phyloP scores from a whole-genome alignment of 2,797 vertebrate species.

The Acrocephalus scirpaceus region DNA sequence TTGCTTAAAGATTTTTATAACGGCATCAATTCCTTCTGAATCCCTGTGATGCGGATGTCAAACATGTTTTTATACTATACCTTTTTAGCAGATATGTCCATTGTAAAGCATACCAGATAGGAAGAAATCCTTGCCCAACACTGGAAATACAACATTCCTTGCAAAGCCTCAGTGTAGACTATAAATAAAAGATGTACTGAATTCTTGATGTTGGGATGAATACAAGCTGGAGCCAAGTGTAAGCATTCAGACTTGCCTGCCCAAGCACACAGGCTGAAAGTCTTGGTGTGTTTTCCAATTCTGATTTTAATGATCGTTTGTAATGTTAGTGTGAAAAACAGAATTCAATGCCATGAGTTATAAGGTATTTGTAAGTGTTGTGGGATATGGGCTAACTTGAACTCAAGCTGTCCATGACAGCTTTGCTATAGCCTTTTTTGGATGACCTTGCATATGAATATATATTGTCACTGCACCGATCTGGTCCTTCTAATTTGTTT shows the following conservation, averaged over 20 bases:
- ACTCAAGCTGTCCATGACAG: background rate
- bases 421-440: background rate
- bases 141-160: slow-evolving; percentile 23
- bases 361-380: background rate
- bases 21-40: background rate
- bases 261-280: background rate
- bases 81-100: background rate
- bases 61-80: background rate
- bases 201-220: background rate
- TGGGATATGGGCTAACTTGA: background rate
- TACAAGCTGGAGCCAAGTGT: background rate
- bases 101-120: slow-evolving; percentile 26
- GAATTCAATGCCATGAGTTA: background rate
- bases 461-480: background rate
- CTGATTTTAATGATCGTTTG: background rate
- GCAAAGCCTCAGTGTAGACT: background rate
- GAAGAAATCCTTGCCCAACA: background rate
- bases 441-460: background rate
- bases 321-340: background rate
- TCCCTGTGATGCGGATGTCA: background rate
- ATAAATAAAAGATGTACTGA: slow-evolving; percentile 47
- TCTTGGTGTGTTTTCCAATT: background rate
- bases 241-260: background rate
- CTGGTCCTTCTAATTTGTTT: background rate
- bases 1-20: background rate